phyloP scores from a whole-genome alignment of 2,888 invertebrate genomes.

The Dione vanillae region DNA sequence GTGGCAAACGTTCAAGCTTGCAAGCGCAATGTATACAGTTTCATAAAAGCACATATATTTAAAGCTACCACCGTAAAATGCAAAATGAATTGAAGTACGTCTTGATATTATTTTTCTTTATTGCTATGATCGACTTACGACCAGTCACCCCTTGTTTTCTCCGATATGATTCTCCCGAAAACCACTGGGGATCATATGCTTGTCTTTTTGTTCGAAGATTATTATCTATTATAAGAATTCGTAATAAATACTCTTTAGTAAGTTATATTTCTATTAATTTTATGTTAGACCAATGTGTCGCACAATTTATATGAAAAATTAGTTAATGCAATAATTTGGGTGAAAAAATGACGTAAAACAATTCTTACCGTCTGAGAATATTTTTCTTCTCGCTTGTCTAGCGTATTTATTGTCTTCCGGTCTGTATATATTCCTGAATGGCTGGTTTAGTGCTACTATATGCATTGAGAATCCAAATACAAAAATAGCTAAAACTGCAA shows the following conservation, averaged over 20 bases:
- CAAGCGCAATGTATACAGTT: constrained; percentile 72
- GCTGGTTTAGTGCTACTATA: constrained; percentile 97
- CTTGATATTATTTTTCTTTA: constrained; percentile 45
- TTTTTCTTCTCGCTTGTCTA: constrained; percentile 79
- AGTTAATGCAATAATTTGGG: constrained; percentile 6
- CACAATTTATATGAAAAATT: background rate
- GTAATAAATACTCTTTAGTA: constrained; percentile 6
- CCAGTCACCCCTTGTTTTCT: constrained; percentile 86
- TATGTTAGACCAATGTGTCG: background rate
- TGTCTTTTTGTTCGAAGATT: constrained; percentile 77
- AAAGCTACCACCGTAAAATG: constrained; percentile 66
- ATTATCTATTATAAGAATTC: constrained; percentile 59
- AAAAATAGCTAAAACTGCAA: constrained; percentile 98
- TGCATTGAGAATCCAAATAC: constrained; percentile 99
- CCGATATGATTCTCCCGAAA: constrained; percentile 81
- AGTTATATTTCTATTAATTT: background rate
- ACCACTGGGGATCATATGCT: constrained; percentile 71
- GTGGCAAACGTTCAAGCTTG: constrained; percentile 72
- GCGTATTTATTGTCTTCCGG: constrained; percentile 85
- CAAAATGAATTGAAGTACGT: constrained; percentile 38
- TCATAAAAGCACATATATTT: constrained; percentile 79
- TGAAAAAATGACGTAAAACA: constrained; percentile 45
- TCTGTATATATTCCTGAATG: constrained; percentile 89
- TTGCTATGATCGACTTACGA: constrained; percentile 83
- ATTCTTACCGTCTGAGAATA: constrained; percentile 90